These are phyloP conservation scores for Muscicapa adusta DNA, from an alignment of 2,113 vertebrate genomes.

Conservation along the genomic window DNA sequence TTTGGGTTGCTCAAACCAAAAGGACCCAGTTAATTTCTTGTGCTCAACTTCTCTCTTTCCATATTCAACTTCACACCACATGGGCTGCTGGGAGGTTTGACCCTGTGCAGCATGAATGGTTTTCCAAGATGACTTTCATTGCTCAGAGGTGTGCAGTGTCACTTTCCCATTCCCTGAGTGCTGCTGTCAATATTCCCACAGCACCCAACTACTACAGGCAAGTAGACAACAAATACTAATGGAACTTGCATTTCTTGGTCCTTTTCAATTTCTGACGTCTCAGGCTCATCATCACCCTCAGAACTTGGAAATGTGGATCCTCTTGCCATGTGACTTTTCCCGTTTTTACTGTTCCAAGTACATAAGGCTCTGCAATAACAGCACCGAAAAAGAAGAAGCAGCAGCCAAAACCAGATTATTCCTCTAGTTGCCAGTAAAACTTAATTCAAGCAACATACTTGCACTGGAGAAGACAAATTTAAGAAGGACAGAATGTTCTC, in stretches of 20 bases:
- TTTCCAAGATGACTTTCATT: neutral
- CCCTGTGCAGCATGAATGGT: neutral
- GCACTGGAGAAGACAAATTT: neutral
- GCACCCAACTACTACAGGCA: neutral
- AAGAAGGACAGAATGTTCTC: neutral
- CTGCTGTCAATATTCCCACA: neutral
- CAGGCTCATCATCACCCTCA: conserved; percentile 75
- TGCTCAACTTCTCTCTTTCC: neutral
- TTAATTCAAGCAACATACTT: neutral
- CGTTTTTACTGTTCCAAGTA: conserved; percentile 69
- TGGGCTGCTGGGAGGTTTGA: neutral
- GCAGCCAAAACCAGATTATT: neutral
- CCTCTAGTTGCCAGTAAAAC: neutral
- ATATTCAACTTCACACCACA: neutral
- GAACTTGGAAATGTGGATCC: conserved; percentile 83
- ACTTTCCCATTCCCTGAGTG: neutral
- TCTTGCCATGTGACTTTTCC: conserved; percentile 79
- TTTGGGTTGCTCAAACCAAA: neutral
- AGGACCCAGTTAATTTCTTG: neutral
- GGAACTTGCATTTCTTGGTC: conserved; percentile 65
- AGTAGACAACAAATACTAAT: neutral
- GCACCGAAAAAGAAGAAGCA: neutral
- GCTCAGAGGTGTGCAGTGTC: neutral
- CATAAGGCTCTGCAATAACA: conserved; percentile 72
- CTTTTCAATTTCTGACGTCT: neutral